Evolutionary conservation across 2,888 invertebrate species (phyloP), one percentile per base, ranked within the genome.

Genomic region (Clanis bilineata): DNA sequence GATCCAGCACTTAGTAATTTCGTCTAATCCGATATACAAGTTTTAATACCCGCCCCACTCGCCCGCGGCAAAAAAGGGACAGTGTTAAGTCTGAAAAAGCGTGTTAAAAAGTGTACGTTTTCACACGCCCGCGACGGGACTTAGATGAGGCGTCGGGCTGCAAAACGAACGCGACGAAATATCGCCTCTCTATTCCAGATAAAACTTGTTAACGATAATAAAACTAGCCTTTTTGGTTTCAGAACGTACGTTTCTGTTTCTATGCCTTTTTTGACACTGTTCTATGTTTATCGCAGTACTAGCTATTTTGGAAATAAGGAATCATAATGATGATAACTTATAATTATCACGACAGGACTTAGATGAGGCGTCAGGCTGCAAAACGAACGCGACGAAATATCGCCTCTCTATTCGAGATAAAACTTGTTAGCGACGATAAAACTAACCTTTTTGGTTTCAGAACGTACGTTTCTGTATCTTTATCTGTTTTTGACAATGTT

Each of bases 21-120:
- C 82, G 73, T 83, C 84, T 90, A 90, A 91, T 89, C 90, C 90
- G 83, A 83, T 85, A 82, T 81, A 88, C 87, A 91, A 91, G 89
- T 91, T 91, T 90, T 88, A 90, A 90, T 86, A 82, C 86, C 83
- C 79, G 66, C 69, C 78, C 79, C 79, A 75, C 80, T 77, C 79
- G 74, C 83, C 90, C 81, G 83, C 81, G 85, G 70, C 81, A 82
- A 90, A 90, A 90, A 90, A 90, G 88, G 88, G 89, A 86, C 81
- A 76, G 69, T 74, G 78, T 71, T 87, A 88, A 88, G 83, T 88
- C 87, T 79, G 82, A 86, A 77, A 75, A 90, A 90, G 85, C 90
- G 90, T 82, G 83, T 79, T 81, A 86, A 77, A 75, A 90, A 90
- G 85, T 91, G 90, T 82, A 83, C 83, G 72, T 75, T 86, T 91